Evolutionary conservation across 2,113 vertebrate genomes (phyloP).

Genomic region (Microtus richardsoni): DNA sequence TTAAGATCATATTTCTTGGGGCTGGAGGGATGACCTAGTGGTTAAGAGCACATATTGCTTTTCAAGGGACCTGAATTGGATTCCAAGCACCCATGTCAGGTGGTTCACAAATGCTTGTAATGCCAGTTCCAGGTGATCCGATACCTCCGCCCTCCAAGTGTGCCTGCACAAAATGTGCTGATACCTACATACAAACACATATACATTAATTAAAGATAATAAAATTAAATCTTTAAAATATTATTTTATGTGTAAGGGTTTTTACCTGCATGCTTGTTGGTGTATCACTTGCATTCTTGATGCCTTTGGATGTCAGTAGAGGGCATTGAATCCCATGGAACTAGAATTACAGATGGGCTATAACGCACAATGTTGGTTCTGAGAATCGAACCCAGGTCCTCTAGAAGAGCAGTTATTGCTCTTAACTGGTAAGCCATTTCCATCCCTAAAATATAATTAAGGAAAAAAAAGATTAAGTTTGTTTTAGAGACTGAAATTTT

Average conservation of each 20-base stretch:
- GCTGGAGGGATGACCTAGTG: neutral
- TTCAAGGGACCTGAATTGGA: neutral
- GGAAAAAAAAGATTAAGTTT: neutral
- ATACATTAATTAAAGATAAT: neutral
- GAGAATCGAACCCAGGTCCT: neutral
- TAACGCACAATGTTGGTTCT: neutral
- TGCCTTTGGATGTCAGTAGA: neutral
- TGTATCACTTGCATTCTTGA: neutral
- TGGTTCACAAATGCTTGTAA: neutral
- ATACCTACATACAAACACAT: neutral
- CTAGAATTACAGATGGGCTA: neutral
- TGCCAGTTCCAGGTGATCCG: too few relatives aligned
- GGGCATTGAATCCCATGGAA: neutral
- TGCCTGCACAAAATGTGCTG: neutral
- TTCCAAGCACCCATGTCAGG: neutral
- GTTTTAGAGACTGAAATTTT: constrained; percentile 49
- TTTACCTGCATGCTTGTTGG: neutral
- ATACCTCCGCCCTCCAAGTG: neutral
- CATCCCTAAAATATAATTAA: neutral
- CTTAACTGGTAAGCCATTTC: neutral
- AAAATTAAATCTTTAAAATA: neutral
- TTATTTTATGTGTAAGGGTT: neutral
- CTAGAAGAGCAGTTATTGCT: neutral
- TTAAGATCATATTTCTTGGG: neutral
- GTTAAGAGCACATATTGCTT: neutral